Evolutionary conservation across 2,797 vertebrate genomes (phyloP), one percentile per base, ranked within the genome.

Genomic region (Taeniopygia guttata): DNA sequence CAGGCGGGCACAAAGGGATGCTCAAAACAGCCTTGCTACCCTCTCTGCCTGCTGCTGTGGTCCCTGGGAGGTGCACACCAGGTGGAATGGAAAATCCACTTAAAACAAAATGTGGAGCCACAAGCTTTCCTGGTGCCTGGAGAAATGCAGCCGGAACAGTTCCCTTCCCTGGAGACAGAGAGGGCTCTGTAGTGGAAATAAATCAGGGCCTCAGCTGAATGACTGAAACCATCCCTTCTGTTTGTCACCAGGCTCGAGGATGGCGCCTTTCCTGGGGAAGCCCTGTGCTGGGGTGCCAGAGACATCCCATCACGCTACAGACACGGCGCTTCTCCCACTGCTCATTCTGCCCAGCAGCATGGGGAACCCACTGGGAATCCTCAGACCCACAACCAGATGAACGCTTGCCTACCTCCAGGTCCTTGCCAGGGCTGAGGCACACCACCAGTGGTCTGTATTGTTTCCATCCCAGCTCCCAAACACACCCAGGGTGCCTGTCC

Each of bases 401-500:
- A 51, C 1, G 0, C 13, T 66, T 62, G 32, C 20, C n/a, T 23
- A 13, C 5, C n/a, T 62, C 30, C 40, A 36, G 34, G 32, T 36
- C 11, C 32, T 38, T 15, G 3, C 34, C 34, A 36, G 30, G 43
- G 25, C 27, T 0, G 0, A 77, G 27, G 46, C 26, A 45, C 1
- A 2, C 38, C 7, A 1, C 22, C 42, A 59, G 4, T 10, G 1
- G 10, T 23, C 58, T 43, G 6, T 7, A 48, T 27, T 5, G 0
- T 40, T 72, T 68, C 26, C 49, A 73, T 54, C 45, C 49, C 76
- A 45, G 27, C 18, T 79, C n/a, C 30, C 51, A 32, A 13, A 55
- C 36, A 19, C 62, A 38, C 29, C n/a, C 0, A 0, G 1, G 0
- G 9, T n/a, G 32, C 32, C 12, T 16, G 0, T n/a, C 43, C 43